Conservation (phyloP, 2,888 invertebrate genomes). For the Vanessa cardui region DNA sequence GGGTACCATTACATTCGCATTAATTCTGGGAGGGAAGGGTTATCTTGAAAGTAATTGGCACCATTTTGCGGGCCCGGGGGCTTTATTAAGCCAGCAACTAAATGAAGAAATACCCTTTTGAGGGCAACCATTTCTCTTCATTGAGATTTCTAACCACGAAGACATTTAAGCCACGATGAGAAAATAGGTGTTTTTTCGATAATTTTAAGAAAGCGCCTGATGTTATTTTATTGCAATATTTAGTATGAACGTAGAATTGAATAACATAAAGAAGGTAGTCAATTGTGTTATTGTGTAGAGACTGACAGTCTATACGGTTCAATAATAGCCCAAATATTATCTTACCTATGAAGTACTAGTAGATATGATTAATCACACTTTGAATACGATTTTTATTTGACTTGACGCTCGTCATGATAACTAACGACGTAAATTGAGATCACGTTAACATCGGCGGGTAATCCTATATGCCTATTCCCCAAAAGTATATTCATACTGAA, state of each 20-base stretch:
- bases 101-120: conserved; percentile 35
- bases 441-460: too few relatives aligned
- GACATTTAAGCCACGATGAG: conserved; percentile 22
- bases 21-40: conserved; percentile 28
- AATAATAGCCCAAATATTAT: too few relatives aligned
- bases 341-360: too few relatives aligned
- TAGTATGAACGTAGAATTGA: not conserved
- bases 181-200: conserved; percentile 8
- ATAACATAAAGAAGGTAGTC: not conserved
- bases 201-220: not conserved
- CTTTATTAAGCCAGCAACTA: conserved; percentile 32
- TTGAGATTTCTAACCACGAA: conserved; percentile 20
- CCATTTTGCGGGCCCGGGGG: conserved; percentile 28
- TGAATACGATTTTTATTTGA: too few relatives aligned
- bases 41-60: conserved; percentile 35
- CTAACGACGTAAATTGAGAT: too few relatives aligned
- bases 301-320: too few relatives aligned
- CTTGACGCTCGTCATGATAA: too few relatives aligned
- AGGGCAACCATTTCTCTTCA: conserved; percentile 28
- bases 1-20: conserved; percentile 31
- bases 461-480: too few relatives aligned
- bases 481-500: too few relatives aligned
- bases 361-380: too few relatives aligned
- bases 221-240: not conserved
- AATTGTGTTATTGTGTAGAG: too few relatives aligned